Percentiles rank a stretch among this genome's conserved stretches.
Evolutionary conservation across 2,888 invertebrate species (phyloP).

Genomic region (Synanthedon tipuliformis): DNA sequence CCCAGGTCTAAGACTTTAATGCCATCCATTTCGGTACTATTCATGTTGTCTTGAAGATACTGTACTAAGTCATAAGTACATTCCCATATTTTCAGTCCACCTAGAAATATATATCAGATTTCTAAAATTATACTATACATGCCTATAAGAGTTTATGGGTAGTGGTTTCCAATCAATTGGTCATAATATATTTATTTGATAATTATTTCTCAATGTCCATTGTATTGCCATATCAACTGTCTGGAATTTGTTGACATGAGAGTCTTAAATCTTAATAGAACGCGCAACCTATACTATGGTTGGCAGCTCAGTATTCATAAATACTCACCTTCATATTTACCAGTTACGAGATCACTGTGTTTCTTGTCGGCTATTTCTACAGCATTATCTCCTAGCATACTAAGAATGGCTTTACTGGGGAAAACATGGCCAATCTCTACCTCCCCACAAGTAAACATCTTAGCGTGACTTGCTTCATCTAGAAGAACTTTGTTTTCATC

Average conservation of each 20-base stretch:
- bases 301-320: neutral
- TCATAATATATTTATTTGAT: too few species aligned
- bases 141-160: too few species aligned
- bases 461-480: constrained; percentile 40
- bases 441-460: constrained; percentile 51
- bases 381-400: constrained; percentile 38
- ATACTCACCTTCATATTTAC: constrained; percentile 80
- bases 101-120: constrained; percentile 46
- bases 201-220: too few species aligned
- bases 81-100: constrained; percentile 97
- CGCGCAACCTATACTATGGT: too few species aligned
- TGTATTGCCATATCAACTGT: too few species aligned
- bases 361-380: constrained; percentile 68
- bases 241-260: too few species aligned
- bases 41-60: constrained; percentile 64
- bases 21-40: constrained; percentile 37
- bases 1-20: constrained; percentile 87
- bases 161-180: too few species aligned
- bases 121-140: too few species aligned
- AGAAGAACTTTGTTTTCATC: constrained; percentile 29
- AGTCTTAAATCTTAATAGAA: too few species aligned
- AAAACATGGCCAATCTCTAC: constrained; percentile 60
- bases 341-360: constrained; percentile 80
- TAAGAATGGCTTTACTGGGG: constrained; percentile 34
- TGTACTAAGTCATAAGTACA: constrained; percentile 85